Conservation (phyloP, 2,797 vertebrate genomes). For the Decapterus maruadsi region DNA sequence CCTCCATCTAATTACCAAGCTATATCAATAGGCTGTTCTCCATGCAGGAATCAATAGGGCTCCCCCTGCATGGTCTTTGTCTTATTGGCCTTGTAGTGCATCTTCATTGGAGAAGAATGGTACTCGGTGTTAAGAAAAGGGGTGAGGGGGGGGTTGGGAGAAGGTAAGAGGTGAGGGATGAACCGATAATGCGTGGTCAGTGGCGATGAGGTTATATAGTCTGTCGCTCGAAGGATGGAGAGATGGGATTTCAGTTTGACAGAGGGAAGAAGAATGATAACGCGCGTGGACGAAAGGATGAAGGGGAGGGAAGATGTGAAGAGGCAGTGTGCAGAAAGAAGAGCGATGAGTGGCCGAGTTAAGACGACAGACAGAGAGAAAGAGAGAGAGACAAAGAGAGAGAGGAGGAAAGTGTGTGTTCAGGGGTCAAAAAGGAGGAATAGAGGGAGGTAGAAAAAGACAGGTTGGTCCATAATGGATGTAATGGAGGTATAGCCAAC, state of each 20-base stretch:
- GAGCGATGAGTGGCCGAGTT: constrained; percentile 56
- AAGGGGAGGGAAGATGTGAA: constrained; percentile 41
- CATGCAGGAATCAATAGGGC: constrained; percentile 67
- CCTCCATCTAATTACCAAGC: constrained; percentile 70
- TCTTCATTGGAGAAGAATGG: constrained; percentile 55
- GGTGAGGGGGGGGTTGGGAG: not conserved
- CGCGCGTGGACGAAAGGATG: constrained; percentile 18
- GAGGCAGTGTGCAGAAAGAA: constrained; percentile 28
- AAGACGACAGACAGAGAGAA: constrained; percentile 30
- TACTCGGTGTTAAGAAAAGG: not conserved
- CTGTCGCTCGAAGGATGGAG: constrained; percentile 55
- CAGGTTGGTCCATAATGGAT: not conserved
- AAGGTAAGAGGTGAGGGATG: constrained; percentile 49
- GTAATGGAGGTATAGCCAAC: constrained; percentile 53
- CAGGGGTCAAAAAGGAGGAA: constrained; percentile 32
- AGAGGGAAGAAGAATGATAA: constrained; percentile 58
- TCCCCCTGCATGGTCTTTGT: constrained; percentile 49
- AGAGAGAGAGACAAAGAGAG: not conserved
- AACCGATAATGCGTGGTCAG: constrained; percentile 28
- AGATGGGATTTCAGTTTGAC: constrained; percentile 52
- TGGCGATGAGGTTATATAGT: constrained; percentile 43
- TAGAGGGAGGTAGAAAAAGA: not conserved
- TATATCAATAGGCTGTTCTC: constrained; percentile 60
- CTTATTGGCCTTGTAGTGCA: constrained; percentile 56
- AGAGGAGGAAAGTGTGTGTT: constrained; percentile 5